These are phyloP conservation scores for Anoplius nigerrimus DNA, from an alignment of 2,888 invertebrate genomes.

Conservation along the genomic window DNA sequence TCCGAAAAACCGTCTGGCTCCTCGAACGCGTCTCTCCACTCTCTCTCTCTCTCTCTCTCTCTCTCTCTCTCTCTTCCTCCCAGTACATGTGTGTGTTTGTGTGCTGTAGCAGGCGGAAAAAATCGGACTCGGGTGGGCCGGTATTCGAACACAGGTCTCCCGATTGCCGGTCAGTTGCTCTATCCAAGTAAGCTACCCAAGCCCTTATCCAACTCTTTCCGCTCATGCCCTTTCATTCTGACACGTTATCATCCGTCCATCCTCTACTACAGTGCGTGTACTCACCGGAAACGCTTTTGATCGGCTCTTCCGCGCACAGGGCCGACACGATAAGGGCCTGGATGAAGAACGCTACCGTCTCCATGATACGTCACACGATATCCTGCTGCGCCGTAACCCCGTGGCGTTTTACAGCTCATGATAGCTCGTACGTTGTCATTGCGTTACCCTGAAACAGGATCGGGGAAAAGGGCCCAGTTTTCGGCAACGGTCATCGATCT, in stretches of 20 bases:
- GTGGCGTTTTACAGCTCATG: constrained; percentile 62
- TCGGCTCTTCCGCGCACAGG: constrained; percentile 62
- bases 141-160: too few relatives aligned
- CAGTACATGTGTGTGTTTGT: not conserved
- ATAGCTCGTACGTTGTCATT: constrained; percentile 59
- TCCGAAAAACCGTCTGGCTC: too few relatives aligned
- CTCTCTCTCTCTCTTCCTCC: not conserved
- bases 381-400: constrained; percentile 57
- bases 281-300: constrained; percentile 67
- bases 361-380: constrained; percentile 69
- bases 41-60: not conserved
- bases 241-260: too few relatives aligned
- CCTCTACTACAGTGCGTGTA: constrained; percentile 12
- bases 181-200: too few relatives aligned
- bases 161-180: too few relatives aligned
- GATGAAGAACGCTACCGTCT: constrained; percentile 66
- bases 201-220: too few relatives aligned
- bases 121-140: too few relatives aligned
- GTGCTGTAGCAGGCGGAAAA: not conserved
- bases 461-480: constrained; percentile 3
- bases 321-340: constrained; percentile 62
- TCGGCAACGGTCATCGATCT: not conserved
- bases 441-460: constrained; percentile 59
- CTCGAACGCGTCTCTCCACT: too few relatives aligned
- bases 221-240: too few relatives aligned